Base-by-base conservation (phyloP, 2,888 invertebrate species). In the Lithophane ornitopus region DNA sequence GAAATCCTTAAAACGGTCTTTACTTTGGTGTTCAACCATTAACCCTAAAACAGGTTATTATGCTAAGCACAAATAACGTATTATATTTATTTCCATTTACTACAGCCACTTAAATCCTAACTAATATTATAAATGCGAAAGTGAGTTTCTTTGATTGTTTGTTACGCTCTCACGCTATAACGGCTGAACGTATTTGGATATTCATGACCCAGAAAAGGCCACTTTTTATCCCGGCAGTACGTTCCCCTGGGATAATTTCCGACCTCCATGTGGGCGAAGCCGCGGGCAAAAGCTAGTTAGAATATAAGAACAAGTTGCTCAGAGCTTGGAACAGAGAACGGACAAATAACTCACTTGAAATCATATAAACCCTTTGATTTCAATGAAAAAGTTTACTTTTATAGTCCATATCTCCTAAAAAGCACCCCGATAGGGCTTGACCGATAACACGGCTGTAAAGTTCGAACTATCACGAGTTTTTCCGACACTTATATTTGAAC, bases 391-490 rank as follows among this genome's bases (percentile, higher is more conserved):
- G 28, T n/a, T 56, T 8, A 49, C 22, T 28, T 58, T 77, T n/a
- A 70, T 28, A 22, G 34, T 1, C 34, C 26, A 68, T 80, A 80
- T 66, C 70, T 59, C 46, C 34, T 63, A 49, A 70, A 84, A 54
- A 52, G 46, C 8, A 34, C 67, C 62, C 39, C 22, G 46, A 70
- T 65, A 56, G 12, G 14, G 26, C 22, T 61, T 68, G 54, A 54
- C 77, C 74, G 81, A 85, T 85, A 85, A 82, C 66, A 69, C 8
- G 69, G 26, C 39, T 19, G n/a, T 86, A 82, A 82, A 80, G 16
- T 58, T 54, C 74, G n/a, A 59, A 78, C 59, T 67, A 75, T 59
- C 46, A 56, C 28, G 62, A 68, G 76, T 76, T 76, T 58, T 75
- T 46, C 26, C 34, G 44, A 77, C 80, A 80, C 80, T 71, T 78